Evolutionary conservation across 2,797 vertebrate genomes (phyloP).

Genomic region (Naso thynnoides): DNA sequence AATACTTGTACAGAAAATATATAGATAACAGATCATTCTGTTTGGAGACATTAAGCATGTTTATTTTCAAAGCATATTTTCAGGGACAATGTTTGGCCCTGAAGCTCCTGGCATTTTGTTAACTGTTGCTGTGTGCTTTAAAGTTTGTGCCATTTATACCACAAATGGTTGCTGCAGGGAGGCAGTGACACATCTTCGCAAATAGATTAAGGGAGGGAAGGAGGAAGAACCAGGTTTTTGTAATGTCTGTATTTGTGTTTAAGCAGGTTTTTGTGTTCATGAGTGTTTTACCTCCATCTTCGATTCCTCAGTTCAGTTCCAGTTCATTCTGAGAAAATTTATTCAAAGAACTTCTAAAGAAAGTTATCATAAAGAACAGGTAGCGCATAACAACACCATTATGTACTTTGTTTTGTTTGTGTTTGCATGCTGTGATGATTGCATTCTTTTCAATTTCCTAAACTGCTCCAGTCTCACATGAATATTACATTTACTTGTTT

Average conservation of each 20-base stretch:
- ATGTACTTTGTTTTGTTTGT: constrained; percentile 1
- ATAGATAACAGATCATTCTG: background rate
- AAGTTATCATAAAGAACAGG: background rate
- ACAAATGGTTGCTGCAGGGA: constrained; percentile 29
- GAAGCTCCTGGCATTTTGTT: constrained; percentile 42
- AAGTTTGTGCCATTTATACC: constrained; percentile 46
- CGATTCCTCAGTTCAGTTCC: background rate
- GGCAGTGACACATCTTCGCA: background rate
- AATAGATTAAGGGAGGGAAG: background rate
- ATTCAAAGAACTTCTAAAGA: background rate
- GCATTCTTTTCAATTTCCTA: background rate
- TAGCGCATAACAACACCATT: background rate
- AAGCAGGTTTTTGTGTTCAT: background rate
- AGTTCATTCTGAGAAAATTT: background rate
- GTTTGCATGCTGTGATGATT: constrained; percentile 2
- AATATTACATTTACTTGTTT: constrained; percentile 17
- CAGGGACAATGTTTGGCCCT: constrained; percentile 7
- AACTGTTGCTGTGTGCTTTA: constrained; percentile 35
- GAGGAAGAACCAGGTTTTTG: background rate
- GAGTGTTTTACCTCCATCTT: background rate
- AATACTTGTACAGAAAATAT: background rate
- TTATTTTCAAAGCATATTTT: constrained; percentile 23
- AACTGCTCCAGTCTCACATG: constrained; percentile 19
- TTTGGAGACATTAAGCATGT: background rate
- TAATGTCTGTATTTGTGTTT: background rate